Conservation (phyloP, 2,888 invertebrate genomes). For the Melinopterus prodromus region DNA sequence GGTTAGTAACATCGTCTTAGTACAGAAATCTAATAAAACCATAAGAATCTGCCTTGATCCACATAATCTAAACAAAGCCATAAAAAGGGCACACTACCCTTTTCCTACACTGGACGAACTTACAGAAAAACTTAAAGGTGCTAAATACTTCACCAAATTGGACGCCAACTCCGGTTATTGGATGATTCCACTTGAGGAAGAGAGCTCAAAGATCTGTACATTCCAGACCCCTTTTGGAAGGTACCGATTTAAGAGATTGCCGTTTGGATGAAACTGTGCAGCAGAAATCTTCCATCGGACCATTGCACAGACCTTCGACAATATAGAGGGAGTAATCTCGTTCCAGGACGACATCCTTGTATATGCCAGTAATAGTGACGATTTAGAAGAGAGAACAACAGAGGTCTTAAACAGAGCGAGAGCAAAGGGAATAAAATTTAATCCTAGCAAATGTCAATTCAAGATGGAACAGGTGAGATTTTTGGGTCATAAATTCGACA, state of each 20-base stretch:
- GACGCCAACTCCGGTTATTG: slow-evolving; percentile 27
- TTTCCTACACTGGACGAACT: slow-evolving; percentile 40
- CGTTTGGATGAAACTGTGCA: slow-evolving; percentile 37
- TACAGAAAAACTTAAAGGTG: slow-evolving; percentile 36
- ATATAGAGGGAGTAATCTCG: slow-evolving; percentile 37
- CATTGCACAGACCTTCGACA: slow-evolving; percentile 42
- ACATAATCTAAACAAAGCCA: slow-evolving; percentile 32
- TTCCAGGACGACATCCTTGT: slow-evolving; percentile 42
- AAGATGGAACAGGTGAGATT: slow-evolving; percentile 20
- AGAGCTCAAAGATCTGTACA: slow-evolving; percentile 28
- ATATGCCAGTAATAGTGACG: slow-evolving; percentile 4
- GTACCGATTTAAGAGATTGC: slow-evolving; percentile 37
- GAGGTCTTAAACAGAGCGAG: slow-evolving; percentile 31
- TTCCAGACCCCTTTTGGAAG: slow-evolving; percentile 41
- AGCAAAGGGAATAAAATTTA: slow-evolving; percentile 20
- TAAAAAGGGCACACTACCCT: slow-evolving; percentile 32
- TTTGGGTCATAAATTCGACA: slow-evolving; percentile 20
- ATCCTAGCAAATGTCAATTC: slow-evolving; percentile 27
- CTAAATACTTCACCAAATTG: slow-evolving; percentile 36
- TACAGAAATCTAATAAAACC: slow-evolving; percentile 1
- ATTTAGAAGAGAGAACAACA: not conserved
- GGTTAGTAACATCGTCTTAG: slow-evolving; percentile 28
- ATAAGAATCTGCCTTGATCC: slow-evolving; percentile 33
- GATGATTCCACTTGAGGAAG: no score
- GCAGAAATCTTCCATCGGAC: slow-evolving; percentile 41